Evolutionary conservation across 2,888 invertebrate species (phyloP).

Genomic region (Athalia circularis): DNA sequence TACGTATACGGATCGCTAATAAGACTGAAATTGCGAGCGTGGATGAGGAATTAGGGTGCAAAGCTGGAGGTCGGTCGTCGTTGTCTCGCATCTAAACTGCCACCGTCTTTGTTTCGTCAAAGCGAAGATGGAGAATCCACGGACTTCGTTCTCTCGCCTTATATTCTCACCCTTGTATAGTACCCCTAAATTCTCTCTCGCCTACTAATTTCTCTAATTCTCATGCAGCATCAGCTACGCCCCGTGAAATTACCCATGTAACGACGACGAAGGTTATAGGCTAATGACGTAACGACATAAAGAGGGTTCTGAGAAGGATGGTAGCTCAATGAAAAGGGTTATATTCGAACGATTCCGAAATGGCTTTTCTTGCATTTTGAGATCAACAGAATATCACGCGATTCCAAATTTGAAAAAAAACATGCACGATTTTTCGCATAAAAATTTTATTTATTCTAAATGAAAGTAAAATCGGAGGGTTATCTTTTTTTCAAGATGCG

Average conservation of each 20-base stretch:
- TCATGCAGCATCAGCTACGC: neutral
- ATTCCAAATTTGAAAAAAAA: no score
- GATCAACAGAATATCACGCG: no score
- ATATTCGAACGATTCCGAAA: no score
- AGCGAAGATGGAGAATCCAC: constrained; percentile 12
- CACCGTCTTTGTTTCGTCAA: constrained; percentile 35
- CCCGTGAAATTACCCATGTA: constrained; percentile 37
- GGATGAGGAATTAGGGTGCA: no score
- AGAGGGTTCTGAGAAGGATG: neutral
- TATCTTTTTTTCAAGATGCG: no score
- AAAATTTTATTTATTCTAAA: no score
- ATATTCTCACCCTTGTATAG: neutral
- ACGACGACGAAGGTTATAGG: constrained; percentile 36
- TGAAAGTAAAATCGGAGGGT: no score
- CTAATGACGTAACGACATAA: constrained; percentile 9
- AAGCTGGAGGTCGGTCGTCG: neutral
- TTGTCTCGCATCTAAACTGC: neutral
- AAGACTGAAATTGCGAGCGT: neutral
- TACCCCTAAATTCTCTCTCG: neutral
- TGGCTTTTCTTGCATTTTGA: no score
- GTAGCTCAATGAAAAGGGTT: neutral
- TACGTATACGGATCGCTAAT: constrained; percentile 2
- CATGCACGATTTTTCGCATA: no score
- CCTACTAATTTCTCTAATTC: neutral
- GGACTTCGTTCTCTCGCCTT: constrained; percentile 7